Base-by-base conservation (phyloP, 2,888 invertebrate genomes). In the Cyclophora albipunctata region DNA sequence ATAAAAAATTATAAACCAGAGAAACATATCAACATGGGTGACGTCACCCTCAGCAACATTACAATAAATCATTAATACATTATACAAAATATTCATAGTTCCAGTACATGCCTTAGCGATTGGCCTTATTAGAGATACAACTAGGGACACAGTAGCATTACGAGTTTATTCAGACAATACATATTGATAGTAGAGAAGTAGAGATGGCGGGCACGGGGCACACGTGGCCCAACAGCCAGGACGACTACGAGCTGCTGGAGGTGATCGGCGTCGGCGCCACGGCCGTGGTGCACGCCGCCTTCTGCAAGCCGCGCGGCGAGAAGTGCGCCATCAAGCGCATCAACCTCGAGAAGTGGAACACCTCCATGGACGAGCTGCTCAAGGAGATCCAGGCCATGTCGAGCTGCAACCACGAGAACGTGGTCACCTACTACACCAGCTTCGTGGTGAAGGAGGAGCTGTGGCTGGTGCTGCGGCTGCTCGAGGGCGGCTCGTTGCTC, bases 311-410 rank as follows among this genome's bases (percentile, higher is more conserved):
- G n/a, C 91, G 97, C 48, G 93, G 93, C 64, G 98, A 99, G 85
- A 96, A 95, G 90, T 98, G 98, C 89, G 99, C 99, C 75, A 98
- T 99, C 75, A 99, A 99, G 83, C 92, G 98, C 64, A 99, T 99
- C 81, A 99, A 99, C 85, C 91, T 99, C 73, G 99, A 99, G 88
- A 99, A 99, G 90, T 99, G 99, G 96, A 99, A 99, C 88, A 99
- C 99, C 6, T 98, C 98, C 60, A 99, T 99, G 95, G 99, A 99
- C 80, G 99, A 99, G 82, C 90, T 99, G 56, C 90, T 98, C 80
- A 97, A 92, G 85, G 95, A 93, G 78, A 93, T 93, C 56, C 98
- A 99, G 86, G 99, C 99, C 37, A 99, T 99, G 99, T 98, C 98
- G 53, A 97, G 98, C 63, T 99, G 99, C 84, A 96, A 98, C 78